These are phyloP conservation scores for Larimichthys crocea DNA, from an alignment of 2,113 vertebrate genomes.

Conservation along the genomic window DNA sequence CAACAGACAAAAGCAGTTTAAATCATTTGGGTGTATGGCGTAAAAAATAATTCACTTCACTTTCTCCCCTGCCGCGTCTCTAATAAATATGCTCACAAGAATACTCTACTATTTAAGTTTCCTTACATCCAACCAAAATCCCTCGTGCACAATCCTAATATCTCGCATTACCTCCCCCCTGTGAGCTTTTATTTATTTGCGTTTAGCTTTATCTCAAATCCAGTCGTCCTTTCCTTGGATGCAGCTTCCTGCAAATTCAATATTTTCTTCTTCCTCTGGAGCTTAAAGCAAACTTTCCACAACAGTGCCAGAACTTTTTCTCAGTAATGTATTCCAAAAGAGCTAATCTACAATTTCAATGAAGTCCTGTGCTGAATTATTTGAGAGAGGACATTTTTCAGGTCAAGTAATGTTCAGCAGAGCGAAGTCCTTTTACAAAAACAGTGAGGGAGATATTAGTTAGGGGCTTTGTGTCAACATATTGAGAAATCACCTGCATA, in stretches of 20 bases:
- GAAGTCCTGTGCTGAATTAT: constrained; percentile 39
- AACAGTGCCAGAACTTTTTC: constrained; percentile 15
- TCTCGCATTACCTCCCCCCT: background rate
- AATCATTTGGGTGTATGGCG: background rate
- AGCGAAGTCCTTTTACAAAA: constrained; percentile 3
- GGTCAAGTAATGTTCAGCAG: background rate
- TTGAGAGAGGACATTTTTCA: constrained; percentile 3
- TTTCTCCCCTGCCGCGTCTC: background rate
- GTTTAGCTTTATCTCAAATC: constrained; percentile 23
- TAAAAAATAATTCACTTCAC: background rate
- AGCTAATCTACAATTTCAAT: constrained; percentile 56
- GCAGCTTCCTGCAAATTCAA: constrained; percentile 31
- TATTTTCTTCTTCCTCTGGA: constrained; percentile 39
- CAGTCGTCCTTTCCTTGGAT: constrained; percentile 24
- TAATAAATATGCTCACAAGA: constrained; percentile 20
- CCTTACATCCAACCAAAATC: constrained; percentile 2
- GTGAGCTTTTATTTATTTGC: background rate
- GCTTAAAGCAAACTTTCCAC: constrained; percentile 30
- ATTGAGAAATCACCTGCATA: background rate
- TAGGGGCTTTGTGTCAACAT: background rate
- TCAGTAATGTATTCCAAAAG: constrained; percentile 41
- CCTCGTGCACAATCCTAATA: background rate
- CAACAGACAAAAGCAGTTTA: constrained; percentile 26
- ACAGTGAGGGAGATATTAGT: background rate
- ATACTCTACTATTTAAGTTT: constrained; percentile 15